These are phyloP conservation scores for Zaprionus ornatus DNA, from an alignment of 1,140 invertebrate genomes.

Conservation along the genomic window DNA sequence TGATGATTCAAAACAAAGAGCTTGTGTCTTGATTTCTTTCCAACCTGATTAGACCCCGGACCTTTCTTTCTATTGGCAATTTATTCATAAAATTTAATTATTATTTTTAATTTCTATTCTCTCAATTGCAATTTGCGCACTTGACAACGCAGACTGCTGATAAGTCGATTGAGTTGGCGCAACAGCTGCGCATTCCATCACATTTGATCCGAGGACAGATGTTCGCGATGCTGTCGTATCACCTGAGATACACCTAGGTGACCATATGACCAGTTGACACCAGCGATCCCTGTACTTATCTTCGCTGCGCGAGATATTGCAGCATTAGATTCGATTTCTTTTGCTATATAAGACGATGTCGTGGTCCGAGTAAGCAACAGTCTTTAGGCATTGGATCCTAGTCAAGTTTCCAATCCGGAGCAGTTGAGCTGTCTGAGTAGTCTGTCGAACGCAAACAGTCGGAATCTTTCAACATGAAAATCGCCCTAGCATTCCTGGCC, in stretches of 20 bases:
- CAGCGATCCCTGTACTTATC: background rate
- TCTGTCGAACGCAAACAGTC: background rate
- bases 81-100: constrained; percentile 7
- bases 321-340: background rate
- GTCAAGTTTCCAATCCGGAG: constrained; percentile 68
- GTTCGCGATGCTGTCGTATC: constrained; percentile 2
- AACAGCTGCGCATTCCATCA: constrained; percentile 24
- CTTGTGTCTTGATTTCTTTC: constrained; percentile 27
- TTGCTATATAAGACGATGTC: constrained; percentile 50
- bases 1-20: no score
- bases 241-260: constrained; percentile 47
- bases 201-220: constrained; percentile 26
- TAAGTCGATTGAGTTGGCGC: constrained; percentile 42
- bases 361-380: constrained; percentile 57
- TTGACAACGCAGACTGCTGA: constrained; percentile 35
- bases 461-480: constrained; percentile 61
- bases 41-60: constrained; percentile 11
- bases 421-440: constrained; percentile 59
- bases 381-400: constrained; percentile 80
- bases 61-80: background rate
- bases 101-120: constrained; percentile 15
- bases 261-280: constrained; percentile 9
- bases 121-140: constrained; percentile 29
- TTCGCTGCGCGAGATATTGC: constrained; percentile 1
- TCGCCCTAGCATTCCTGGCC: constrained; percentile 71